A percentile compares a stretch with the other conserved stretches of the same genome.
Conservation (phyloP, 1,140 invertebrate genomes). For the Platyscapa corneri region DNA sequence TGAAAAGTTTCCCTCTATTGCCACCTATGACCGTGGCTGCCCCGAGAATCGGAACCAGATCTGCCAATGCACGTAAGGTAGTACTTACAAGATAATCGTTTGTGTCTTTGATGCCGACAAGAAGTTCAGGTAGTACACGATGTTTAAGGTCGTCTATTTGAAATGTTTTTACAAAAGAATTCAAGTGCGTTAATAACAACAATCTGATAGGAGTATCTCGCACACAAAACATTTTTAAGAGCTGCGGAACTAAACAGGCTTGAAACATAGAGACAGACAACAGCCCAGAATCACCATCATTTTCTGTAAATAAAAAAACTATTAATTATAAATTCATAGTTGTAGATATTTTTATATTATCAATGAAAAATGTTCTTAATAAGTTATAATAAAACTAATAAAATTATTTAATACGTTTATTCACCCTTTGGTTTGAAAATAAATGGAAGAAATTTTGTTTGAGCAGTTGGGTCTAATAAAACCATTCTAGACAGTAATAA, state of each 20-base stretch:
- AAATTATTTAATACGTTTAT: background rate
- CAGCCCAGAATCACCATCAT: constrained; percentile 72
- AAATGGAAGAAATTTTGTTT: constrained; percentile 82
- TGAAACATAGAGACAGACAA: constrained; percentile 81
- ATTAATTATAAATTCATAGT: no score
- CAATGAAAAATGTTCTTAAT: background rate
- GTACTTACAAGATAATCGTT: constrained; percentile 86
- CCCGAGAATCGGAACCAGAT: constrained; percentile 88
- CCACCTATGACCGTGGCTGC: constrained; percentile 87
- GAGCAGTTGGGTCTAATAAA: constrained; percentile 85
- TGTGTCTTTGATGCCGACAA: constrained; percentile 87
- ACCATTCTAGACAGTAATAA: constrained; percentile 88
- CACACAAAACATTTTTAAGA: constrained; percentile 85
- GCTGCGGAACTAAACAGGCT: constrained; percentile 81
- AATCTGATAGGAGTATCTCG: constrained; percentile 84
- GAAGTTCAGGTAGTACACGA: constrained; percentile 84
- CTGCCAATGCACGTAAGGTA: constrained; percentile 85
- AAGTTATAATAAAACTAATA: background rate
- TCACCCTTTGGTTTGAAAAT: constrained; percentile 81
- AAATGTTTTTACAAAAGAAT: constrained; percentile 81
- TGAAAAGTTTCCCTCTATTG: constrained; percentile 85
- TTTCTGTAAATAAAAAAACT: constrained; percentile 61
- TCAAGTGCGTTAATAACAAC: constrained; percentile 82
- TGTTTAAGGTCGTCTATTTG: constrained; percentile 81
- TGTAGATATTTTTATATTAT: background rate